phyloP scores from a whole-genome alignment of 2,797 vertebrate genomes.

The Malurus leucopterus region DNA sequence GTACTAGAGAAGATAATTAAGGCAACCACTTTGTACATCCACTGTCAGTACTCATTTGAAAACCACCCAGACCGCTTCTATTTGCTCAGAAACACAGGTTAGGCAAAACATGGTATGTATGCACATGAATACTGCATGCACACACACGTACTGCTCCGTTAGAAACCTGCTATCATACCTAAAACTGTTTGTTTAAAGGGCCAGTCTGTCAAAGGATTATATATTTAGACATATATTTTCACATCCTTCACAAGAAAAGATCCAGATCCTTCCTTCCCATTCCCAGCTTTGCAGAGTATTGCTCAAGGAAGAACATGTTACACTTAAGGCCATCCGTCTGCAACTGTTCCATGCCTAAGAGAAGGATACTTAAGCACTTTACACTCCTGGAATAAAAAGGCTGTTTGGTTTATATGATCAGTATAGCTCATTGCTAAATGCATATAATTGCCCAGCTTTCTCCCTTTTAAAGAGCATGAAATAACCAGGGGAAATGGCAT shows the following conservation, averaged over 20 bases:
- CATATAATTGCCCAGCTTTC: neutral
- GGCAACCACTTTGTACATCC: neutral
- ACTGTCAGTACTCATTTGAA: neutral
- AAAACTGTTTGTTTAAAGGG: neutral
- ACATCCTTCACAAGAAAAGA: neutral
- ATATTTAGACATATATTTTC: neutral
- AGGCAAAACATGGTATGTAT: neutral
- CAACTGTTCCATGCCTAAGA: neutral
- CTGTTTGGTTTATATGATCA: neutral
- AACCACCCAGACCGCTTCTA: neutral
- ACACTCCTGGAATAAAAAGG: neutral
- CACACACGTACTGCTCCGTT: neutral
- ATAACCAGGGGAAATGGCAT: accelerated
- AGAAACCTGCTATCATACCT: neutral
- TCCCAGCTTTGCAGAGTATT: neutral
- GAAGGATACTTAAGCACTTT: neutral
- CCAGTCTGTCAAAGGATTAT: neutral
- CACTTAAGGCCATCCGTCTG: neutral
- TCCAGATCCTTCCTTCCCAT: neutral
- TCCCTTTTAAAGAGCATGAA: neutral
- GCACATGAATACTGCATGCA: neutral
- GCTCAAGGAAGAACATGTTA: neutral
- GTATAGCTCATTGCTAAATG: neutral
- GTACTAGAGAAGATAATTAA: neutral
- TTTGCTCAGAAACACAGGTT: neutral